Conservation (phyloP, 2,888 invertebrate species). For the Eulithis prunata region DNA sequence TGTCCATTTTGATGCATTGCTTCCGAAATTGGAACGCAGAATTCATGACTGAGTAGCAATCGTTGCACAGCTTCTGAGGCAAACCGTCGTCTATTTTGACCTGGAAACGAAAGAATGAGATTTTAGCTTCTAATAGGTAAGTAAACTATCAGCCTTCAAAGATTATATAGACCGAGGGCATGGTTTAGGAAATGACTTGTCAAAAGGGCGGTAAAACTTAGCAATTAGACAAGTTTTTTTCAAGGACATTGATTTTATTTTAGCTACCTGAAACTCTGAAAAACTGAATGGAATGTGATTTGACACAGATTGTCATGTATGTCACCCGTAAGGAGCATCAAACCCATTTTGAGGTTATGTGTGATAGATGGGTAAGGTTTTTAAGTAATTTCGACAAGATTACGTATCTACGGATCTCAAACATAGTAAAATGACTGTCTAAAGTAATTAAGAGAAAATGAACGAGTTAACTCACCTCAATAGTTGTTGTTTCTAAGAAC, state of each 20-base stretch:
- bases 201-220: background rate
- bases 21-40: constrained; percentile 73
- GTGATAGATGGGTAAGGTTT: too few relatives aligned
- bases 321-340: too few relatives aligned
- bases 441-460: constrained; percentile 8
- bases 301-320: too few relatives aligned
- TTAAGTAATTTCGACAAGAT: background rate
- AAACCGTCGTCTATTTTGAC: constrained; percentile 70
- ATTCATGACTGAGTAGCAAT: constrained; percentile 67
- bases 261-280: too few relatives aligned
- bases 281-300: too few relatives aligned
- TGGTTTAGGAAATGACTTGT: background rate
- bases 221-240: background rate
- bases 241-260: background rate
- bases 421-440: background rate
- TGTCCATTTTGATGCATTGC: constrained; percentile 78
- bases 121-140: background rate
- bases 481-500: constrained; percentile 72
- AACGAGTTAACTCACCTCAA: constrained; percentile 58
- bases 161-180: too few relatives aligned
- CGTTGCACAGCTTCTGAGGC: constrained; percentile 72
- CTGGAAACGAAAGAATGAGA: constrained; percentile 56
- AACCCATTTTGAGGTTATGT: too few relatives aligned
- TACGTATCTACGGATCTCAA: background rate
- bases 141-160: too few relatives aligned